Evolutionary conservation across 1,140 invertebrate species (phyloP).

Genomic region (Lucilia cuprina): DNA sequence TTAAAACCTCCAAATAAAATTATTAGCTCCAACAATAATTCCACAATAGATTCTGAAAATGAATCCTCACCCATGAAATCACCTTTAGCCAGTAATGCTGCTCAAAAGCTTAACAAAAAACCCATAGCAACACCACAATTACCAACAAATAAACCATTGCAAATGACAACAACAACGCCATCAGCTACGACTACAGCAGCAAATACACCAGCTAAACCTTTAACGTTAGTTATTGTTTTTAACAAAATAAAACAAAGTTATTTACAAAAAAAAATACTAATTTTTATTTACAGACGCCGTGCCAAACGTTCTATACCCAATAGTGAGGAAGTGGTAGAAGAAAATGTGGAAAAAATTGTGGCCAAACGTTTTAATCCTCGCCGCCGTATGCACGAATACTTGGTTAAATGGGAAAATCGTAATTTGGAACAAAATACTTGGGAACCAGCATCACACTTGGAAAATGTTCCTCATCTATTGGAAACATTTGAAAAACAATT

Average conservation of each 20-base stretch:
- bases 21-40: conserved; percentile 10
- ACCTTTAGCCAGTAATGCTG: background rate
- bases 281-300: conserved; percentile 46
- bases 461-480: conserved; percentile 75
- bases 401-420: conserved; percentile 83
- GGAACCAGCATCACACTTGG: conserved; percentile 77
- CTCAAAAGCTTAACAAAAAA: conserved; percentile 36
- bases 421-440: conserved; percentile 78
- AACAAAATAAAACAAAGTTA: no score
- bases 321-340: conserved; percentile 52
- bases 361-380: conserved; percentile 81
- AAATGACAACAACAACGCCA: background rate
- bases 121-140: background rate
- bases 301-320: conserved; percentile 56
- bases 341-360: conserved; percentile 77
- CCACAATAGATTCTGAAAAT: conserved; percentile 25
- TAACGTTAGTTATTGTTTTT: background rate
- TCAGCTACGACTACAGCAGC: background rate
- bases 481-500: conserved; percentile 82
- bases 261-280: background rate
- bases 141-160: background rate
- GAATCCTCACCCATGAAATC: conserved; percentile 12
- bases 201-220: conserved; percentile 11
- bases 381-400: conserved; percentile 78
- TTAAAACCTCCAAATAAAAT: conserved; percentile 36